Evolutionary conservation across 2,113 vertebrate species (phyloP).

Genomic region (Hepsetus odoe): DNA sequence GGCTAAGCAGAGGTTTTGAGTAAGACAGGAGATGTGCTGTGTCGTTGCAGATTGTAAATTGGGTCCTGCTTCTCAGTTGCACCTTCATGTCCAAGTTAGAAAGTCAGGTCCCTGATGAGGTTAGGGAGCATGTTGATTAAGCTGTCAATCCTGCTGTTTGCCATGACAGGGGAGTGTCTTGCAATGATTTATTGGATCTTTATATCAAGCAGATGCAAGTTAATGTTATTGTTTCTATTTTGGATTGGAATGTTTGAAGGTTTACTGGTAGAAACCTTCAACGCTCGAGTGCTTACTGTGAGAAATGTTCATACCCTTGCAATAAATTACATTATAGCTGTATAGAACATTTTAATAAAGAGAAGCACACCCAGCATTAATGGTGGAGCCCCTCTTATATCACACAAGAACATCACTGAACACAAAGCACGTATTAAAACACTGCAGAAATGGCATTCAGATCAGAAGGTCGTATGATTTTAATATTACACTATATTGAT

Average conservation of each 20-base stretch:
- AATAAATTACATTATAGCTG: background rate
- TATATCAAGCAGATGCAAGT: background rate
- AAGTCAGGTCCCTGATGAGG: background rate
- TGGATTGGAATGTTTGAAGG: background rate
- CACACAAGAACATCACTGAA: background rate
- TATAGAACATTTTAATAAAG: background rate
- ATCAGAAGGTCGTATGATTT: no score
- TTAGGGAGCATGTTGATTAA: background rate
- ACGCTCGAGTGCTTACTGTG: background rate
- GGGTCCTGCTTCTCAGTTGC: background rate
- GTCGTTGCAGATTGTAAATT: background rate
- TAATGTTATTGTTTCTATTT: background rate
- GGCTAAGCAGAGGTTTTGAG: background rate
- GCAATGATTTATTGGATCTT: background rate
- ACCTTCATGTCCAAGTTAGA: background rate
- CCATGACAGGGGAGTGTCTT: background rate
- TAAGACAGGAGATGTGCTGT: constrained; percentile 59
- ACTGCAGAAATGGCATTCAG: no score
- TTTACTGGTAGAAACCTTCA: background rate
- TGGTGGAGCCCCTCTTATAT: no score
- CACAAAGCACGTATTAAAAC: background rate
- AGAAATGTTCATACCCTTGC: background rate
- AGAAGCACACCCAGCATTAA: no score
- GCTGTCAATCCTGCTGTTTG: background rate
- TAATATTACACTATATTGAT: no score